A percentile compares a stretch with the other conserved stretches of the same genome.
Evolutionary conservation across 1,140 invertebrate species (phyloP).

Genomic region (Pseudobourletiella spinata): DNA sequence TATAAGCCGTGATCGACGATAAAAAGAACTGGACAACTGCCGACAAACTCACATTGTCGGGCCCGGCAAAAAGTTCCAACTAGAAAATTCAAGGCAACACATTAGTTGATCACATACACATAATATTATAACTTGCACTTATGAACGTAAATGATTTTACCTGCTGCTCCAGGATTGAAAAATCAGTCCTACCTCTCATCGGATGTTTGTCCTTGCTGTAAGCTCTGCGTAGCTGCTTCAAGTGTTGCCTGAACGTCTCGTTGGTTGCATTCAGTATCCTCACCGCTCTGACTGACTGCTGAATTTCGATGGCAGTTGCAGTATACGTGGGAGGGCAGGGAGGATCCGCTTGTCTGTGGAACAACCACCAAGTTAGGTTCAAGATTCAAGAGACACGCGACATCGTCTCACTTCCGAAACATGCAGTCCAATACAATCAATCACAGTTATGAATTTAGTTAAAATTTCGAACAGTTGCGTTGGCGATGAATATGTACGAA

Average conservation of each 20-base stretch:
- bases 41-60: neutral
- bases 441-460: no score
- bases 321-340: neutral
- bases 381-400: no score
- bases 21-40: slow-evolving; percentile 5
- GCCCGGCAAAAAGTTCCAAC: neutral
- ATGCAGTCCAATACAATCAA: no score
- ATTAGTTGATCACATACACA: neutral
- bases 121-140: neutral
- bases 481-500: no score
- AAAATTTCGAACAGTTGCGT: no score
- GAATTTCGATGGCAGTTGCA: neutral
- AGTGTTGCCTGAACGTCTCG: neutral
- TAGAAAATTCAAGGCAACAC: neutral
- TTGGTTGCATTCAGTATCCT: neutral
- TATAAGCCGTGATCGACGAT: neutral
- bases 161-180: slow-evolving; percentile 1
- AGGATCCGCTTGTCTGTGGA: neutral
- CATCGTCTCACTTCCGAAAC: no score
- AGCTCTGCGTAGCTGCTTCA: neutral
- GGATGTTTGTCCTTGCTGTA: neutral
- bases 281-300: neutral
- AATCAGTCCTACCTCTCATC: neutral
- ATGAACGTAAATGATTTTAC: neutral
- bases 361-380: no score